A percentile compares a stretch with the other conserved stretches of the same genome.
phyloP scores from a whole-genome alignment of 2,888 invertebrate species.

The Himalopsyche kuldschensis region DNA sequence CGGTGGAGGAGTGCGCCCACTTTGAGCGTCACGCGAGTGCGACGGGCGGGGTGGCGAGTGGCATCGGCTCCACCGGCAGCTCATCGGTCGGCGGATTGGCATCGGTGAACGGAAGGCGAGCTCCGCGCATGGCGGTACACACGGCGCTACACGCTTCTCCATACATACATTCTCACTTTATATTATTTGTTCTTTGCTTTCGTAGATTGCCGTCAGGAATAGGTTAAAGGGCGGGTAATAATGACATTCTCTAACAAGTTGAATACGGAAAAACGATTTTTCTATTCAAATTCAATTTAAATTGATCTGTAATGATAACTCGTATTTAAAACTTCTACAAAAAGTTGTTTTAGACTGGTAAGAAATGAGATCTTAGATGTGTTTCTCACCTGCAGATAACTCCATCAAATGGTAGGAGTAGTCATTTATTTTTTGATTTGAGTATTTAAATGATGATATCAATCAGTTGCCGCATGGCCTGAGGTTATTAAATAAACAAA shows the following conservation, averaged over 20 bases:
- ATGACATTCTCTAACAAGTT: slow-evolving; percentile 12
- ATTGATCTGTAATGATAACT: background rate
- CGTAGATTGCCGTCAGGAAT: background rate
- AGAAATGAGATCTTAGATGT: too few relatives aligned
- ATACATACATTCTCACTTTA: slow-evolving; percentile 7
- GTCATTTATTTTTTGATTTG: too few relatives aligned
- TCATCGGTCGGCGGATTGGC: slow-evolving; percentile 40
- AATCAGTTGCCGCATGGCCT: too few relatives aligned
- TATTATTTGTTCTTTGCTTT: background rate
- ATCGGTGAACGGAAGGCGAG: slow-evolving; percentile 37
- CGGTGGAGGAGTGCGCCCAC: slow-evolving; percentile 82
- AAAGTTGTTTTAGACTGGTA: too few relatives aligned
- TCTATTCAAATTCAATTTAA: too few relatives aligned
- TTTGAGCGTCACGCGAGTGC: slow-evolving; percentile 77
- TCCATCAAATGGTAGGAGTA: too few relatives aligned
- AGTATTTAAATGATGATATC: too few relatives aligned
- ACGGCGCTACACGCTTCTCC: slow-evolving; percentile 14
- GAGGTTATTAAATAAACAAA: too few relatives aligned
- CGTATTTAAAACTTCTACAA: too few relatives aligned
- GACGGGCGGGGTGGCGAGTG: slow-evolving; percentile 56
- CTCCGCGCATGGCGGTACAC: slow-evolving; percentile 39
- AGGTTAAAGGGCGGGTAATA: too few relatives aligned
- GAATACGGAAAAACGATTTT: background rate
- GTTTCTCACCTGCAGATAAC: too few relatives aligned
- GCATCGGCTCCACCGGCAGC: slow-evolving; percentile 51